Percentiles rank a stretch among this genome's conserved stretches.
Evolutionary conservation across 2,113 vertebrate genomes (phyloP).

Genomic region (Ictalurus punctatus): DNA sequence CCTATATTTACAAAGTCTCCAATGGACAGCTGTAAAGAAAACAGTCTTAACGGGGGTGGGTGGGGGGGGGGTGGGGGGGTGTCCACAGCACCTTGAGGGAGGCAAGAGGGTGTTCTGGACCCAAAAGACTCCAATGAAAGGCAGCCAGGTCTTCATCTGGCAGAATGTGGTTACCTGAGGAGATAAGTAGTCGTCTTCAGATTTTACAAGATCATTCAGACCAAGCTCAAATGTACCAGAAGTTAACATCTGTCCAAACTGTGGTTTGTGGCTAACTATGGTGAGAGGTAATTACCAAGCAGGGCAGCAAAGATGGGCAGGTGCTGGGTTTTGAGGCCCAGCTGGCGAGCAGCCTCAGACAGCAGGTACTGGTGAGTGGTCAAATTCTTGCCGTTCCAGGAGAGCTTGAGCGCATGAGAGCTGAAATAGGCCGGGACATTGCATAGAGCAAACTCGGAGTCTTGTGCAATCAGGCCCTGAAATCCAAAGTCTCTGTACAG

Average conservation of each 20-base stretch:
- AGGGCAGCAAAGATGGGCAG: slow-evolving; percentile 89
- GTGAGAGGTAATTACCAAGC: slow-evolving; percentile 73
- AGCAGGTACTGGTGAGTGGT: slow-evolving; percentile 92
- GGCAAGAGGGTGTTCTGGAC: slow-evolving; percentile 90
- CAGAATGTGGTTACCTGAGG: slow-evolving; percentile 88
- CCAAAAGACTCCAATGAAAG: slow-evolving; percentile 92
- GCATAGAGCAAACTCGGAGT: slow-evolving; percentile 90
- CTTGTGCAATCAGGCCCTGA: slow-evolving; percentile 89
- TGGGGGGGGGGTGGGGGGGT: too few species aligned
- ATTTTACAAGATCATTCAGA: background rate
- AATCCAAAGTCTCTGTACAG: slow-evolving; percentile 90
- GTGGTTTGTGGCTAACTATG: background rate
- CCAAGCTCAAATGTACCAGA: background rate
- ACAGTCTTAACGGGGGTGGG: background rate
- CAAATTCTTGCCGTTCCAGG: slow-evolving; percentile 93
- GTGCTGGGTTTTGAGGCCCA: slow-evolving; percentile 86
- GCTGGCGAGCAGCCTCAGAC: slow-evolving; percentile 87
- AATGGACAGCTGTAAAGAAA: background rate
- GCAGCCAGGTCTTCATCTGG: slow-evolving; percentile 93
- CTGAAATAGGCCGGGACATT: slow-evolving; percentile 90
- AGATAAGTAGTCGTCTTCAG: background rate
- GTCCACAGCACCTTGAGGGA: slow-evolving; percentile 88
- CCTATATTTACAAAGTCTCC: background rate
- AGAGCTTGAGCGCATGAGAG: slow-evolving; percentile 88
- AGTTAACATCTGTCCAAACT: background rate